A percentile compares a stretch with the other conserved stretches of the same genome.
These are phyloP conservation scores for Zonitis immaculata DNA, from an alignment of 2,888 invertebrate species.

Conservation along the genomic window DNA sequence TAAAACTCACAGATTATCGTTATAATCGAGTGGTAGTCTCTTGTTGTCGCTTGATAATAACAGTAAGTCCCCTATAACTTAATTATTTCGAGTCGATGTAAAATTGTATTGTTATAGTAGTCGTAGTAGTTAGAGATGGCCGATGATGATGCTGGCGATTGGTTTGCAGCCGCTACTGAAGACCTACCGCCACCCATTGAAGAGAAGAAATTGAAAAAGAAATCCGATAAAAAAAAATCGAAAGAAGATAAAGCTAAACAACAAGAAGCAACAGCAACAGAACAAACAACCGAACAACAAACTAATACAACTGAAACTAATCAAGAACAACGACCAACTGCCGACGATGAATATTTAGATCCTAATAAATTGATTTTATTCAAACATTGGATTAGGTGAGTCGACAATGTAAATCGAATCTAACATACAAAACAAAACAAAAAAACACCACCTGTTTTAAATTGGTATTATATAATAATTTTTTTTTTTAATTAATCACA, in stretches of 20 bases:
- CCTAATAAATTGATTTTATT: constrained; percentile 65
- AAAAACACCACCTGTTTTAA: no score
- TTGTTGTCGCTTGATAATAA: background rate
- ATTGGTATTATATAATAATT: no score
- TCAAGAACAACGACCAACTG: no score
- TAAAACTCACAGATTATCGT: background rate
- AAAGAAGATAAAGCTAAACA: constrained; percentile 35
- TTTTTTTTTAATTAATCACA: no score
- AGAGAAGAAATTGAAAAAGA: constrained; percentile 17
- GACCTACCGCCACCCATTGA: constrained; percentile 27
- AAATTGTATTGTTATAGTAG: background rate
- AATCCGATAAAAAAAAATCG: constrained; percentile 23
- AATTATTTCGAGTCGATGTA: no score
- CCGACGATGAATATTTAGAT: constrained; percentile 51
- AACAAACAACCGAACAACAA: no score
- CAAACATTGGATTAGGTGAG: constrained; percentile 77
- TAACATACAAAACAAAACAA: no score
- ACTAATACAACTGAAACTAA: no score
- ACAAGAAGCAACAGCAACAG: constrained; percentile 28
- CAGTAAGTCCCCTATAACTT: background rate
- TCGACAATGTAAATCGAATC: no score
- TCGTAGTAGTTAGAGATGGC: constrained; percentile 15
- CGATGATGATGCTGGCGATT: constrained; percentile 26
- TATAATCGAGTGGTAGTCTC: background rate
- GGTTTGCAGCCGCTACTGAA: constrained; percentile 28